Evolutionary conservation across 2,888 invertebrate species (phyloP).

Genomic region (Amphipoea oculea): DNA sequence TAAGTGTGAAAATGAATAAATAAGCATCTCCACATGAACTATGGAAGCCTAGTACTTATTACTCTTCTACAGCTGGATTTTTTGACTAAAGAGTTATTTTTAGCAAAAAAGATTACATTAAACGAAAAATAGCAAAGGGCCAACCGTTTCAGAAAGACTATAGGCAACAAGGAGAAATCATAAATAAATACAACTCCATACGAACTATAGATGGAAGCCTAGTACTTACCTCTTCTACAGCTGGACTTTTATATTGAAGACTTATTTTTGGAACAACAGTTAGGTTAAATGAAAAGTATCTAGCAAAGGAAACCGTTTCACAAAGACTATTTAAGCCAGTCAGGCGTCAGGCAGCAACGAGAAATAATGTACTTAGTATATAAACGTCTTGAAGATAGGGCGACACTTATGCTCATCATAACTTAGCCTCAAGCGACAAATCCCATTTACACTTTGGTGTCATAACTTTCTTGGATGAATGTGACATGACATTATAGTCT

Average conservation of each 20-base stretch:
- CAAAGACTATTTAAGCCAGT: neutral
- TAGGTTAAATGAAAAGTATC: neutral
- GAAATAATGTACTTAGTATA: conserved; percentile 15
- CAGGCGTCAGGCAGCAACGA: neutral
- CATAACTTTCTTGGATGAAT: conserved; percentile 58
- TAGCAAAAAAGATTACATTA: neutral
- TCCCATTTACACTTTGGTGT: conserved; percentile 64
- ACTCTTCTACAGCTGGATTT: neutral
- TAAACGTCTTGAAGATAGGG: conserved; percentile 33
- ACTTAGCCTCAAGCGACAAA: conserved; percentile 61
- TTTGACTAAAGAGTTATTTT: neutral
- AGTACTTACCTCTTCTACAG: neutral
- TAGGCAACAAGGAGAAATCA: no score
- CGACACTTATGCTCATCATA: conserved; percentile 44
- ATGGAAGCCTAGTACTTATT: conserved; percentile 10
- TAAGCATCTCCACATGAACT: neutral
- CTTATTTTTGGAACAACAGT: neutral
- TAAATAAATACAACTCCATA: neutral
- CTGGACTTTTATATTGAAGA: neutral
- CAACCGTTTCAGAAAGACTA: no score
- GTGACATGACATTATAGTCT: conserved; percentile 39
- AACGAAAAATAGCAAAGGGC: neutral
- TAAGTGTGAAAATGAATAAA: conserved; percentile 34
- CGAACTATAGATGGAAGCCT: conserved; percentile 9
- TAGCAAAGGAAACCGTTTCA: neutral